Percentiles rank a stretch among this genome's conserved stretches.
Conservation (phyloP, 2,888 invertebrate genomes). For the Sialis fuliginosa region DNA sequence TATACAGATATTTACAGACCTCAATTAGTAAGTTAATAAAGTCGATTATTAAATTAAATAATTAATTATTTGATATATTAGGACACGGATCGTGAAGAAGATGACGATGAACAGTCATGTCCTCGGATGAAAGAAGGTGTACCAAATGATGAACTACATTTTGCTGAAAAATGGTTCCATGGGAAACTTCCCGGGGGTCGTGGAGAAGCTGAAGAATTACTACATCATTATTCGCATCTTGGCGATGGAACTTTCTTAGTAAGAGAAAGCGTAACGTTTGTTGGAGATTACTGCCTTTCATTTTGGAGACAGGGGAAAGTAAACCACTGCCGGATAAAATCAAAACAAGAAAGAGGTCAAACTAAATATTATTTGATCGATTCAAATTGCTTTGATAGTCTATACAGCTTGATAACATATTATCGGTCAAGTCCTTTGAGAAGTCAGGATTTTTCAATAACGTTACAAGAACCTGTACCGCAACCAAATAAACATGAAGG, state of each 20-base stretch:
- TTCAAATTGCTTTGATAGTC: slow-evolving; percentile 72
- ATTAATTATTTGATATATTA: slow-evolving; percentile 2
- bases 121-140: slow-evolving; percentile 39
- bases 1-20: slow-evolving; percentile 55
- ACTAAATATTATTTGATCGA: slow-evolving; percentile 85
- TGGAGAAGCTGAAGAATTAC: slow-evolving; percentile 59
- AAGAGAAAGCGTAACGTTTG: slow-evolving; percentile 85
- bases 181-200: slow-evolving; percentile 67
- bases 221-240: slow-evolving; percentile 58
- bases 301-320: slow-evolving; percentile 83
- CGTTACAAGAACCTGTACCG: slow-evolving; percentile 77
- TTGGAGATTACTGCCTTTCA: slow-evolving; percentile 88
- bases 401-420: slow-evolving; percentile 80
- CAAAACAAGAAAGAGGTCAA: slow-evolving; percentile 74
- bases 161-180: slow-evolving; percentile 88
- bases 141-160: slow-evolving; percentile 77
- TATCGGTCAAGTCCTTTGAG: slow-evolving; percentile 74
- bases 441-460: slow-evolving; percentile 80
- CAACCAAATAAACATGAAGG: slow-evolving; percentile 89
- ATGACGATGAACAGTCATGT: slow-evolving; percentile 33
- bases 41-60: too few relatives aligned
- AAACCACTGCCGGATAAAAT: slow-evolving; percentile 81
- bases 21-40: slow-evolving; percentile 13
- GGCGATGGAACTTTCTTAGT: slow-evolving; percentile 90
- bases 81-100: slow-evolving; percentile 23